phyloP scores from a whole-genome alignment of 2,797 vertebrate genomes.

The Emydoidea blandingii region DNA sequence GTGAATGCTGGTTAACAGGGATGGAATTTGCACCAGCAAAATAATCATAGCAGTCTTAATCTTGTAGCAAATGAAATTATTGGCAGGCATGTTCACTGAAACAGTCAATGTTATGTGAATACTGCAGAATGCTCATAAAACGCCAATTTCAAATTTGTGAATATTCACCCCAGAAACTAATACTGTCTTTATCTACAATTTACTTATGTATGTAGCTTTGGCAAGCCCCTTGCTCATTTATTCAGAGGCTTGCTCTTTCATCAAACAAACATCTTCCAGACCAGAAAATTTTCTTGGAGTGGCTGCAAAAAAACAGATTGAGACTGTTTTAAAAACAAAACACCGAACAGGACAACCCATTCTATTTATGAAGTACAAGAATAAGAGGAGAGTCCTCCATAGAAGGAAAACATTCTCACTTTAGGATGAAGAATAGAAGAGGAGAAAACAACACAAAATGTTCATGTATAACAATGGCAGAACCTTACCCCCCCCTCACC shows the following conservation, averaged over 20 bases:
- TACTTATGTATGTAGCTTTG: background rate
- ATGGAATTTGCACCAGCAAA: background rate
- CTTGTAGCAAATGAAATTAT: background rate
- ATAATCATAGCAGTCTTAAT: background rate
- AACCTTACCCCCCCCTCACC: background rate
- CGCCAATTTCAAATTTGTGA: background rate
- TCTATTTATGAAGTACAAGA: background rate
- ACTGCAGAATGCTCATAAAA: background rate
- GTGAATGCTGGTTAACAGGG: rapidly evolving
- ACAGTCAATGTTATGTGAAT: background rate
- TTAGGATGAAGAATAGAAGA: background rate
- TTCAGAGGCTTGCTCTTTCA: background rate
- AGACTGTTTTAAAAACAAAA: constrained; percentile 3
- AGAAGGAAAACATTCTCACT: background rate
- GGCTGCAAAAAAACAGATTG: background rate
- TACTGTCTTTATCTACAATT: background rate
- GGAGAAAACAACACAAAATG: background rate
- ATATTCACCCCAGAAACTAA: background rate
- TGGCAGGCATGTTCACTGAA: background rate
- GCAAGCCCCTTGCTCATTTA: background rate
- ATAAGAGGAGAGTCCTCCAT: background rate
- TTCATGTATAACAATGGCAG: background rate
- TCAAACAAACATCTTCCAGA: background rate
- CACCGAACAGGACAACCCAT: background rate
- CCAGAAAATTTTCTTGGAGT: background rate